Evolutionary conservation across 2,888 invertebrate genomes (phyloP).

Genomic region (Lobophora halterata): DNA sequence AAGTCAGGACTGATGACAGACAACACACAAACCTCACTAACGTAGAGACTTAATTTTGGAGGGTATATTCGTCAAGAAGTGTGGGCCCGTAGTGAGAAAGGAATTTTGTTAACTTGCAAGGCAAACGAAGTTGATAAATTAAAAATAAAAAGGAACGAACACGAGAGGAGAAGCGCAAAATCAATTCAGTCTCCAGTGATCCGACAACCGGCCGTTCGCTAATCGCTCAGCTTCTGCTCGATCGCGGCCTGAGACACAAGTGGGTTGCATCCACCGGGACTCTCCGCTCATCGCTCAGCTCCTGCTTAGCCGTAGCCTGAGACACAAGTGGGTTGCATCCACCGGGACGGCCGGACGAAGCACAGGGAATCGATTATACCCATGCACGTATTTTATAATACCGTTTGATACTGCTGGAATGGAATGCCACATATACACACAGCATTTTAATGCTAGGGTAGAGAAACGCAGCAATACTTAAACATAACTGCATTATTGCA

Average conservation of each 20-base stretch:
- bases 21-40: no score
- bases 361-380: conserved; percentile 19
- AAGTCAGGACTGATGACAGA: no score
- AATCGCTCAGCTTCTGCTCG: conserved; percentile 2
- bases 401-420: conserved; percentile 12
- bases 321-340: conserved; percentile 13
- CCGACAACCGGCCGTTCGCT: conserved; percentile 5
- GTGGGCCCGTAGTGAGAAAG: no score
- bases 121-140: no score
- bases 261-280: conserved; percentile 9
- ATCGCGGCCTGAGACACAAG: conserved; percentile 3
- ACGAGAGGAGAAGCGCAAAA: no score
- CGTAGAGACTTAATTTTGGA: no score
- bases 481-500: conserved; percentile 8
- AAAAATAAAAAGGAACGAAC: no score
- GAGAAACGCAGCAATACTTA: no score
- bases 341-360: conserved; percentile 12
- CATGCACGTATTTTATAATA: conserved; percentile 8
- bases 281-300: conserved; percentile 8
- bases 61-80: no score
- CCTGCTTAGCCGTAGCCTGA: not conserved
- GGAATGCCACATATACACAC: conserved; percentile 7
- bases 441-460: conserved; percentile 2
- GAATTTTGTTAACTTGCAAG: no score
- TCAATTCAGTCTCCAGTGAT: no score